phyloP scores from a whole-genome alignment of 2,113 vertebrate species.

The Podarcis cretensis region DNA sequence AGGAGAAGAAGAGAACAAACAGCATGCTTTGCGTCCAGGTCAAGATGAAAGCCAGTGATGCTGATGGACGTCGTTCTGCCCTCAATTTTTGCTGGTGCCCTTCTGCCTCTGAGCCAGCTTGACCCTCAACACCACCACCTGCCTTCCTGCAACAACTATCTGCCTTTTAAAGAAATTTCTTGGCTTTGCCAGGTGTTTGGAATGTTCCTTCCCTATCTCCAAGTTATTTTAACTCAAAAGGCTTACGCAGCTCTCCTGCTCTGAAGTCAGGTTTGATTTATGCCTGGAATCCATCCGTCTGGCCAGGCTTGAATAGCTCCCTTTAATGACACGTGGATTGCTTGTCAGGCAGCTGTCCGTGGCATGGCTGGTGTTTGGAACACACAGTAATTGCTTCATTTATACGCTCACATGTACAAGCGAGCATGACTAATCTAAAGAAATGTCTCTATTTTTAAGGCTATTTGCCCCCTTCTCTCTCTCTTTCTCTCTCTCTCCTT shows the following conservation, averaged over 20 bases:
- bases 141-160: neutral
- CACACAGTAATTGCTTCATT: slow-evolving; percentile 25
- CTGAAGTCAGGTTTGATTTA: slow-evolving; percentile 45
- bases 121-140: neutral
- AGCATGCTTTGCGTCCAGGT: neutral
- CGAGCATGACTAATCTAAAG: slow-evolving; percentile 41
- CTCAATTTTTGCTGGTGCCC: neutral
- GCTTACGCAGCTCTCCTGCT: slow-evolving; percentile 19
- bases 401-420: slow-evolving; percentile 36
- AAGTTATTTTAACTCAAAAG: slow-evolving; percentile 40
- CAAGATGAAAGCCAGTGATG: neutral
- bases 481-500: slow-evolving; percentile 32
- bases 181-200: neutral
- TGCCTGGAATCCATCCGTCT: slow-evolving; percentile 8
- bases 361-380: slow-evolving; percentile 16
- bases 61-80: neutral
- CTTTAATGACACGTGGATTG: slow-evolving; percentile 7
- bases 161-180: neutral
- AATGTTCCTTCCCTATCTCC: neutral
- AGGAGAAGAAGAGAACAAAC: neutral
- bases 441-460: slow-evolving; percentile 30
- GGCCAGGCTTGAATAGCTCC: slow-evolving; percentile 34
- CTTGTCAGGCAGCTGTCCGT: neutral
- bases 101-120: neutral
- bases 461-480: neutral